Evolutionary conservation across 1,140 invertebrate genomes (phyloP).

Genomic region (Lineus longissimus): DNA sequence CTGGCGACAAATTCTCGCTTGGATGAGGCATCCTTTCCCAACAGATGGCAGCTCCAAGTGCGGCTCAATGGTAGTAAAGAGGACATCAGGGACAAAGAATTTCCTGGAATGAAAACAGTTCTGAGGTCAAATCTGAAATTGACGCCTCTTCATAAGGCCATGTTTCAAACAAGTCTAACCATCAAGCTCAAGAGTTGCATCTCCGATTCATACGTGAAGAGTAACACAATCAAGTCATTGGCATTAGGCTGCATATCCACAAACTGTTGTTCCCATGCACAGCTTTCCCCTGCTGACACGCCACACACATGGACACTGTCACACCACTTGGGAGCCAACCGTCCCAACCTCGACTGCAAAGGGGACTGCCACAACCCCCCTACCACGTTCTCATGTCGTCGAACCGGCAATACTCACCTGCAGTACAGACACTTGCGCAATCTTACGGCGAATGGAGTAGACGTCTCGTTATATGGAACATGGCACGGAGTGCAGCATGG

Average conservation of each 20-base stretch:
- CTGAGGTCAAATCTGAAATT: too few relatives aligned
- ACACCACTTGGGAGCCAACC: too few relatives aligned
- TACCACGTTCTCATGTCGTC: too few relatives aligned
- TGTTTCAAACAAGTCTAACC: constrained; percentile 30
- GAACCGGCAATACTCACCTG: constrained; percentile 55
- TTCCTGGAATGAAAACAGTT: constrained; percentile 55
- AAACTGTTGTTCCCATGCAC: too few relatives aligned
- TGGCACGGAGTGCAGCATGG: constrained; percentile 66
- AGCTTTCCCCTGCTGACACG: too few relatives aligned
- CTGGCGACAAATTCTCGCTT: constrained; percentile 67
- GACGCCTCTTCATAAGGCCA: too few relatives aligned
- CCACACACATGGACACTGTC: too few relatives aligned
- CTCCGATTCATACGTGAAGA: constrained; percentile 13
- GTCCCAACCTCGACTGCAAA: too few relatives aligned
- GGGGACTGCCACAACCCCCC: too few relatives aligned
- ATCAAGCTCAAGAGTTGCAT: neutral
- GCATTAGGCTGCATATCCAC: too few relatives aligned
- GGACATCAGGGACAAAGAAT: constrained; percentile 81
- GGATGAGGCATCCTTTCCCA: constrained; percentile 66
- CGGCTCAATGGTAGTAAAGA: constrained; percentile 84
- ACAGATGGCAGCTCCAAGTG: constrained; percentile 69
- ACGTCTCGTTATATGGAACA: constrained; percentile 71
- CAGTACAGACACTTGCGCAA: constrained; percentile 68
- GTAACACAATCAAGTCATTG: too few relatives aligned
- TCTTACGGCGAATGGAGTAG: constrained; percentile 68